Conservation (phyloP, 2,797 vertebrate genomes). For the Rhadinocentrus ornatus region DNA sequence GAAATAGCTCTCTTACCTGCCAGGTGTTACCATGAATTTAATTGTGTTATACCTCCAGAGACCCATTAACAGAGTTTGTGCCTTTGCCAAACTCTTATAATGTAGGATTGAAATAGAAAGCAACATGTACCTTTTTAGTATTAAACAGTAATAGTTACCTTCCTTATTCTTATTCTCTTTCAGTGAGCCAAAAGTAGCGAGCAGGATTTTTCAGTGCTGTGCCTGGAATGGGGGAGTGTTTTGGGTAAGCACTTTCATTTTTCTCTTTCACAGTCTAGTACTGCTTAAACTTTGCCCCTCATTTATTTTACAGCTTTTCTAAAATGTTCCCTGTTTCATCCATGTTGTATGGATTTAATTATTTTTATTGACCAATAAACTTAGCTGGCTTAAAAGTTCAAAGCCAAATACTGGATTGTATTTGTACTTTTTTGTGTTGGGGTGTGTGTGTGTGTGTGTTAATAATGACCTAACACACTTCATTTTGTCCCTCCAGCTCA, state of each 20-base stretch:
- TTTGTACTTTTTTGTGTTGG: not conserved
- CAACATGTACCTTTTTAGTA: not conserved
- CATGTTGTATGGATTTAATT: not conserved
- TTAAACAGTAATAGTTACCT: not conserved
- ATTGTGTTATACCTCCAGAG: too few species aligned
- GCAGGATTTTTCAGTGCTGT: conserved; percentile 97
- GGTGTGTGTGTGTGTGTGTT: not conserved
- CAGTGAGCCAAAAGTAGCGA: conserved; percentile 95
- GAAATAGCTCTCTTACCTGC: not conserved
- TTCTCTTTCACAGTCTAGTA: not conserved
- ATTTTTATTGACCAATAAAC: not conserved
- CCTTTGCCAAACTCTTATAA: not conserved
- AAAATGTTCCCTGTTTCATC: not conserved
- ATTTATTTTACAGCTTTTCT: not conserved
- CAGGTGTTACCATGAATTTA: not conserved
- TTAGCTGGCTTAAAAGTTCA: not conserved
- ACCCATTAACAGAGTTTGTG: not conserved
- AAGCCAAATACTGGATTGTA: not conserved
- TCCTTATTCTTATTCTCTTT: conserved; percentile 36
- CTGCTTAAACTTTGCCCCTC: not conserved
- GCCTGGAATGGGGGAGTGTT: conserved; percentile 99
- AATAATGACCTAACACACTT: not conserved
- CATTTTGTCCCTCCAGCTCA: conserved; percentile 83
- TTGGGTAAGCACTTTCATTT: conserved; percentile 85
- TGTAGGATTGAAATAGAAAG: not conserved